Conservation (phyloP, 2,113 vertebrate species). For the Oriolus oriolus region DNA sequence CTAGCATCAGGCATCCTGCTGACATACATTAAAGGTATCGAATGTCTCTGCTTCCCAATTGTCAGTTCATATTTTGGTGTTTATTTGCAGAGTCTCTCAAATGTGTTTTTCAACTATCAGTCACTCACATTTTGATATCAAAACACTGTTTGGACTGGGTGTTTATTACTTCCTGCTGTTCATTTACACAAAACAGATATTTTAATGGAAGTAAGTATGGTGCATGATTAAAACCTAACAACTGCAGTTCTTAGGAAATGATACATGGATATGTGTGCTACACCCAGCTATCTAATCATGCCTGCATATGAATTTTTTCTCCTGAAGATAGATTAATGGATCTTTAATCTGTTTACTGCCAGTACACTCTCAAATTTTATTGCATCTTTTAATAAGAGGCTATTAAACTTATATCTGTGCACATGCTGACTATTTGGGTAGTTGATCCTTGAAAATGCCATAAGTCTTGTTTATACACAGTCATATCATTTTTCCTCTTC, state of each 20-base stretch:
- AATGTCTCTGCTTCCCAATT: slow-evolving; percentile 19
- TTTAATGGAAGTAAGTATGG: background rate
- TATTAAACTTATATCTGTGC: slow-evolving; percentile 20
- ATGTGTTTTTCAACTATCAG: background rate
- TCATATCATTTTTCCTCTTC: slow-evolving; percentile 30
- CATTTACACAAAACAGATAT: background rate
- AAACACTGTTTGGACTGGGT: background rate
- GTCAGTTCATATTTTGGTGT: slow-evolving; percentile 35
- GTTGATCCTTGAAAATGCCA: slow-evolving; percentile 32
- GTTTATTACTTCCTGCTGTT: slow-evolving; percentile 23
- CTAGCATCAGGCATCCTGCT: background rate
- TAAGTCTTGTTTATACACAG: slow-evolving; percentile 34
- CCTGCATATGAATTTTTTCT: slow-evolving; percentile 1
- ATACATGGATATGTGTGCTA: background rate
- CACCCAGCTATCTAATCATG: background rate
- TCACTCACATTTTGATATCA: background rate
- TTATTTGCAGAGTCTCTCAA: slow-evolving; percentile 10
- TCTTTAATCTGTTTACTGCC: slow-evolving; percentile 51
- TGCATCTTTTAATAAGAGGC: slow-evolving; percentile 41
- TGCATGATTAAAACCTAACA: background rate
- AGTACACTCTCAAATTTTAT: slow-evolving; percentile 46
- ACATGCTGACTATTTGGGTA: slow-evolving; percentile 33
- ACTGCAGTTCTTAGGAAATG: background rate
- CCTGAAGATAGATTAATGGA: slow-evolving; percentile 38
- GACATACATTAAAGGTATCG: background rate